Conservation (phyloP, 2,797 vertebrate species). For the Prunella strophiata region DNA sequence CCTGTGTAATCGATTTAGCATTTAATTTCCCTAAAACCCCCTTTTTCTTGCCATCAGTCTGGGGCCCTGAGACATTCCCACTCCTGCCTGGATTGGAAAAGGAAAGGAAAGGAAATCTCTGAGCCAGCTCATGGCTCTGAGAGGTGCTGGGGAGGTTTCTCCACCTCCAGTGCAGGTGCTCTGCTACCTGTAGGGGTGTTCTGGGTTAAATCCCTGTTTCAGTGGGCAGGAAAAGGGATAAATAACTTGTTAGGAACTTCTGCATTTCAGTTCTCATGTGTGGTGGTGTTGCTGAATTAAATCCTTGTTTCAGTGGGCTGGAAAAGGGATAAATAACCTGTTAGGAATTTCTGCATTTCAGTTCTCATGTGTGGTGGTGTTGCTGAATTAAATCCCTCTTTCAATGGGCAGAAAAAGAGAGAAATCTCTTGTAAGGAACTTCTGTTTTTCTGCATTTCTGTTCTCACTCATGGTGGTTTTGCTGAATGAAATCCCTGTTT, state of each 20-base stretch:
- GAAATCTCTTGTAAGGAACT: neutral
- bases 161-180: neutral
- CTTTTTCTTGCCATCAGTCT: neutral
- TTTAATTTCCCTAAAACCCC: conserved; percentile 4
- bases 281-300: too few relatives aligned
- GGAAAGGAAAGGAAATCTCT: neutral
- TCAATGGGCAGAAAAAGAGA: neutral
- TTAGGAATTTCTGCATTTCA: neutral
- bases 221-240: neutral
- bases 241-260: neutral
- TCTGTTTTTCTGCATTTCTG: neutral
- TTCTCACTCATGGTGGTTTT: neutral
- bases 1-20: conserved; percentile 13
- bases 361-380: too few relatives aligned
- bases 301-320: too few relatives aligned
- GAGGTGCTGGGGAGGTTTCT: neutral
- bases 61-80: neutral
- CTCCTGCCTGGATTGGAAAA: neutral
- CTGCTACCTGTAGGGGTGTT: neutral
- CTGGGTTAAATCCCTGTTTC: neutral
- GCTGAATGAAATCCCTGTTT: neutral
- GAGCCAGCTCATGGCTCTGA: neutral
- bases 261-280: too few relatives aligned
- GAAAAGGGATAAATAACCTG: neutral
- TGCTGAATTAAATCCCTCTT: neutral